Evolutionary conservation across 1,140 invertebrate genomes (phyloP).

Genomic region (Hetaerina americana): DNA sequence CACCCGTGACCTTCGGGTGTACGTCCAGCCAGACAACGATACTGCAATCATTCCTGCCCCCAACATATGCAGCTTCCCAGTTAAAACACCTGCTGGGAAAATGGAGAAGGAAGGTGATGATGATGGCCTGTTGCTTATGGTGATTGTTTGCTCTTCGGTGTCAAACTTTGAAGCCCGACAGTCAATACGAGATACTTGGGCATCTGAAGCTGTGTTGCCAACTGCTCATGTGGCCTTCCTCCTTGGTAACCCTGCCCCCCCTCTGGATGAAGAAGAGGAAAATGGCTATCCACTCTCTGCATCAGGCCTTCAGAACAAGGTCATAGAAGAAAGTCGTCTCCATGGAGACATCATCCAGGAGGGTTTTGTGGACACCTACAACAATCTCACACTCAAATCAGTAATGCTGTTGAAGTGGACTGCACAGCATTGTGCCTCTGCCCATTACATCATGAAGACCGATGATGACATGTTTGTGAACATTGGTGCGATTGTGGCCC

Average conservation of each 20-base stretch:
- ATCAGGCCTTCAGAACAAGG: conserved; percentile 31
- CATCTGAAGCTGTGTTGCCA: conserved; percentile 16
- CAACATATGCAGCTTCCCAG: conserved; percentile 38
- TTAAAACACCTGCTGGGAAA: conserved; percentile 20
- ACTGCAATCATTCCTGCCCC: conserved; percentile 49
- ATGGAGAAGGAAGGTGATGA: neutral
- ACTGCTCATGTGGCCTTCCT: conserved; percentile 36
- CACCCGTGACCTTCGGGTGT: conserved; percentile 51
- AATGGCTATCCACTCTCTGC: neutral
- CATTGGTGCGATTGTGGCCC: conserved; percentile 37
- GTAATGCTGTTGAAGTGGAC: conserved; percentile 76
- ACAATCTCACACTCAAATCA: conserved; percentile 84
- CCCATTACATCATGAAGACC: conserved; percentile 62
- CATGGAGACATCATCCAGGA: conserved; percentile 83
- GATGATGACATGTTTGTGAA: conserved; percentile 80
- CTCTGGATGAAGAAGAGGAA: neutral
- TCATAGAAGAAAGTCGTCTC: conserved; percentile 41
- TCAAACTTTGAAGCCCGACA: conserved; percentile 46
- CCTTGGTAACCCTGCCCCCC: conserved; percentile 33
- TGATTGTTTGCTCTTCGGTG: conserved; percentile 59
- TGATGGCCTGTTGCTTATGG: conserved; percentile 40
- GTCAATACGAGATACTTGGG: conserved; percentile 74
- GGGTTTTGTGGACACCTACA: conserved; percentile 77
- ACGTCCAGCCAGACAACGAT: conserved; percentile 52
- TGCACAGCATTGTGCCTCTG: conserved; percentile 43